Conservation (phyloP, 2,888 invertebrate species). For the Bhutanitis thaidina region DNA sequence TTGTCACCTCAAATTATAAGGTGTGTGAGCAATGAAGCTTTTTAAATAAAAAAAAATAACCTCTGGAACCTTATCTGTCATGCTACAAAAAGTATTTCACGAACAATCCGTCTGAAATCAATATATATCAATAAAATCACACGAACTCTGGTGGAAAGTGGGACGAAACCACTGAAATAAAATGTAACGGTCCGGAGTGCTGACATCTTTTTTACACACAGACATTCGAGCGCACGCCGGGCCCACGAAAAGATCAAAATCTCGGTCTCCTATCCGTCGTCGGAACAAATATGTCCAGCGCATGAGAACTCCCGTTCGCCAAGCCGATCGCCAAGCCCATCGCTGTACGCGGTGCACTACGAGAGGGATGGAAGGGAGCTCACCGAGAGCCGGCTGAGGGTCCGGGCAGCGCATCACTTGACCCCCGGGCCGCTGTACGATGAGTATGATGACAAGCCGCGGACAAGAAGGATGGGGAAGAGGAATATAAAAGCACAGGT, state of each 20-base stretch:
- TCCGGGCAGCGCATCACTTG: slow-evolving; percentile 65
- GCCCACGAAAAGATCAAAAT: slow-evolving; percentile 91
- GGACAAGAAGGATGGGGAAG: slow-evolving; percentile 88
- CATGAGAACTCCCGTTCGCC: slow-evolving; percentile 65
- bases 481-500: slow-evolving; percentile 95
- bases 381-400: slow-evolving; percentile 82
- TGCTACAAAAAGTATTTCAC: too few species aligned
- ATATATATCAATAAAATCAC: too few species aligned
- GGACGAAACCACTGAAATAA: too few species aligned
- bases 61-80: too few species aligned
- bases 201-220: slow-evolving; percentile 39
- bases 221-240: slow-evolving; percentile 81
- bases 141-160: too few species aligned
- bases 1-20: too few species aligned
- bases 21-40: too few species aligned
- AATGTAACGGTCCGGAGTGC: too few species aligned
- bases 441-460: slow-evolving; percentile 68
- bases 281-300: slow-evolving; percentile 82
- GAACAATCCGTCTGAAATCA: too few species aligned
- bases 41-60: too few species aligned
- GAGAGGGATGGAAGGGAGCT: slow-evolving; percentile 83
- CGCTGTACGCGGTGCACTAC: slow-evolving; percentile 84
- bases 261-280: slow-evolving; percentile 91
- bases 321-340: slow-evolving; percentile 62
- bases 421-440: slow-evolving; percentile 71